phyloP scores from a whole-genome alignment of 2,113 vertebrate species.

The Loxodonta africana region DNA sequence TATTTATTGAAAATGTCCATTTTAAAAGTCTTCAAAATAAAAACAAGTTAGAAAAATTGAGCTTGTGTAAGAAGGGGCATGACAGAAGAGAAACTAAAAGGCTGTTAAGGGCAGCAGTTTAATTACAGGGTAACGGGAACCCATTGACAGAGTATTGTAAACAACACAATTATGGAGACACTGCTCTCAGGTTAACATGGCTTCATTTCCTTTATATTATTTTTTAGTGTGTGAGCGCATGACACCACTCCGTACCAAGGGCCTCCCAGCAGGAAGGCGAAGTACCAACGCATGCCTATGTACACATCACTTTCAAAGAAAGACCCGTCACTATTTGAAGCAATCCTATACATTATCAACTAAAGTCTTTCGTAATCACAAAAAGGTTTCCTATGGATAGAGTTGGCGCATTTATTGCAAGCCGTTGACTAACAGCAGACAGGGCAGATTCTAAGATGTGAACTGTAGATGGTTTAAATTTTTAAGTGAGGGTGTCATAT shows the following conservation, averaged over 20 bases:
- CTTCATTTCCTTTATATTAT: conserved; percentile 89
- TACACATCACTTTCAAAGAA: conserved; percentile 77
- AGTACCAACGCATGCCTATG: conserved; percentile 82
- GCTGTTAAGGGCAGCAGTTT: conserved; percentile 84
- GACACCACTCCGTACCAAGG: conserved; percentile 80
- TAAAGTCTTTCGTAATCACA: conserved; percentile 54
- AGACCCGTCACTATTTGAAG: conserved; percentile 68
- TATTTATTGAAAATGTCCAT: conserved; percentile 92
- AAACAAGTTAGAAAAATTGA: conserved; percentile 90
- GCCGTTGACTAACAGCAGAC: conserved; percentile 63
- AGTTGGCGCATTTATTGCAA: conserved; percentile 62
- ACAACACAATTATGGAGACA: conserved; percentile 87
- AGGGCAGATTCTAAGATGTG: conserved; percentile 14
- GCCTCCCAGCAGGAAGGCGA: conserved; percentile 67
- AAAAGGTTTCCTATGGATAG: conserved; percentile 70
- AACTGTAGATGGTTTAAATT: conserved; percentile 42
- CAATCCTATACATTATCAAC: background rate
- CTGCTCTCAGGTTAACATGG: conserved; percentile 88
- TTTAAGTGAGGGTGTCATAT: conserved; percentile 38
- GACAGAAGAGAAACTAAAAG: conserved; percentile 85
- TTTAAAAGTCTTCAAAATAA: conserved; percentile 91
- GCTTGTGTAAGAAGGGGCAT: conserved; percentile 85
- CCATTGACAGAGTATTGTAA: conserved; percentile 89
- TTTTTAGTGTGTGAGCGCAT: conserved; percentile 82
- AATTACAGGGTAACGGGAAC: conserved; percentile 85